Percentiles rank a stretch among this genome's conserved stretches.
Conservation (phyloP, 2,113 vertebrate species). For the Taxidea taxus region DNA sequence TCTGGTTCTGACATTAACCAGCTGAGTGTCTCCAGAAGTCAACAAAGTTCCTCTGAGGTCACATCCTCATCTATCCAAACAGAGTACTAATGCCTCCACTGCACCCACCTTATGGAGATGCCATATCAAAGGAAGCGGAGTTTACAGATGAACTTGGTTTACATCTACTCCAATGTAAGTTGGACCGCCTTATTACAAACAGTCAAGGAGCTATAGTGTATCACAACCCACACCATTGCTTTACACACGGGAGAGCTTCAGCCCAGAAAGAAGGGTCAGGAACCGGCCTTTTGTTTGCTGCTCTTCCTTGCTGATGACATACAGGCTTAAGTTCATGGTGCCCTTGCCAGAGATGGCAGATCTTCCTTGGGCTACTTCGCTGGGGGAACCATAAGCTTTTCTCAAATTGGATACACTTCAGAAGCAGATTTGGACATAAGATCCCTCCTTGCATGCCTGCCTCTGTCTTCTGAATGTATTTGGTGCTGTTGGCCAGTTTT, state of each 20-base stretch:
- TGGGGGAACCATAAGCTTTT: background rate
- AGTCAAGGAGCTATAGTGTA: background rate
- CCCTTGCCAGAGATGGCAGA: background rate
- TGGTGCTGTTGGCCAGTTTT: background rate
- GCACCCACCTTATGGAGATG: background rate
- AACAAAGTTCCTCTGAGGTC: background rate
- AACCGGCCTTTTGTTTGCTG: background rate
- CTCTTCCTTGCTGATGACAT: background rate
- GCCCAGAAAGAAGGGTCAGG: background rate
- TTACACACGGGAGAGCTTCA: background rate
- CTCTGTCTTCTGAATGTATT: background rate
- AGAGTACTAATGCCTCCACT: background rate
- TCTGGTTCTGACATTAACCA: background rate
- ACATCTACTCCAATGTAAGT: background rate
- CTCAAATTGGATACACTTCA: background rate
- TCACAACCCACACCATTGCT: background rate
- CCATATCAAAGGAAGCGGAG: background rate
- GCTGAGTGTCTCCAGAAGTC: background rate
- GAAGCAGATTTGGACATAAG: background rate
- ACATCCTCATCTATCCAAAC: background rate
- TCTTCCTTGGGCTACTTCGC: background rate
- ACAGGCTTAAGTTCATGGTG: background rate
- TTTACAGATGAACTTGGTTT: background rate
- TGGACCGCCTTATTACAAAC: background rate
- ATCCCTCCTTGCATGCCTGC: background rate